Evolutionary conservation across 1,140 invertebrate species (phyloP).

Genomic region (Temnothorax curvispinosus): DNA sequence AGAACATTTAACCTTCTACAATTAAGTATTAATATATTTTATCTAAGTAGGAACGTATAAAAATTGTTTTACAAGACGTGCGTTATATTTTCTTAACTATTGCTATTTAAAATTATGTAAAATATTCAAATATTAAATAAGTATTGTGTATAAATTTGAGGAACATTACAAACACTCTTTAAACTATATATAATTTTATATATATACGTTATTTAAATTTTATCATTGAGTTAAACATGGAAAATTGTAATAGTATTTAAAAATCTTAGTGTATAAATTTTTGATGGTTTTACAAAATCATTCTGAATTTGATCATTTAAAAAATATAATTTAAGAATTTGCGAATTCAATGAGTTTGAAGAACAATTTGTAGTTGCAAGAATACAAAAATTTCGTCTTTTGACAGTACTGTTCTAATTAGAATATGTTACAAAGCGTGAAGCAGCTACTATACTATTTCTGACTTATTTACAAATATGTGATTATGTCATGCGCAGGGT

Average conservation of each 20-base stretch:
- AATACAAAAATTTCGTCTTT: background rate
- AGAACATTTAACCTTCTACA: background rate
- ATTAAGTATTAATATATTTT: background rate
- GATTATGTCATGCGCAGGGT: conserved; percentile 76
- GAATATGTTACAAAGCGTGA: background rate
- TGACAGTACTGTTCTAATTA: background rate
- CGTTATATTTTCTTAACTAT: background rate
- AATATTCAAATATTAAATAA: background rate
- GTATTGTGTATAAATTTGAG: background rate
- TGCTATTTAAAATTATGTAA: background rate
- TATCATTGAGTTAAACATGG: background rate
- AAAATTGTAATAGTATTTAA: background rate
- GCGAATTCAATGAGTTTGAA: background rate
- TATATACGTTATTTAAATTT: background rate
- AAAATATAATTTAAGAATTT: background rate
- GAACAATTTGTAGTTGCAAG: background rate
- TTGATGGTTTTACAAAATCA: background rate
- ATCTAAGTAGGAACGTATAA: background rate
- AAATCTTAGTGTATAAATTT: background rate
- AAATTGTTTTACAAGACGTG: background rate
- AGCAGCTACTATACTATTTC: background rate
- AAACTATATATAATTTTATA: background rate
- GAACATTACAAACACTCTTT: background rate
- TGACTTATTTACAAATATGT: conserved; percentile 39
- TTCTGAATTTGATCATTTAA: background rate